Conservation (phyloP, 1,140 invertebrate species). For the Potamilus streckersoni region DNA sequence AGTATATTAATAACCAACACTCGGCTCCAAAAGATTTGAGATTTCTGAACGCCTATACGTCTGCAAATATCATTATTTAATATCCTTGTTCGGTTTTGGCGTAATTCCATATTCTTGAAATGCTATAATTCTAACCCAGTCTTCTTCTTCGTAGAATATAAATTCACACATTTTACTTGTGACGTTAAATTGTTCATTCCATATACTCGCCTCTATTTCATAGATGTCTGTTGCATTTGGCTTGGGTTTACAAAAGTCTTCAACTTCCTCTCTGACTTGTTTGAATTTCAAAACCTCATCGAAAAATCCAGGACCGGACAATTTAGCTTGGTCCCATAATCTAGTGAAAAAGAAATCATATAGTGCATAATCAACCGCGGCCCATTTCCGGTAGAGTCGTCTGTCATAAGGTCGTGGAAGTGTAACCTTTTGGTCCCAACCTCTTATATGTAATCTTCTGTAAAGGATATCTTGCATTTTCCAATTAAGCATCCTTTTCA, state of each 20-base stretch:
- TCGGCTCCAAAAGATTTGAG: too few relatives aligned
- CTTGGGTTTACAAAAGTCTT: conserved; percentile 27
- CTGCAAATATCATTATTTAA: too few relatives aligned
- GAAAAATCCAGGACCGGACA: conserved; percentile 25
- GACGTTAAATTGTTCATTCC: conserved; percentile 1
- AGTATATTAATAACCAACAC: too few relatives aligned
- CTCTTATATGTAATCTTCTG: conserved; percentile 21
- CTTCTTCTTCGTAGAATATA: conserved; percentile 24
- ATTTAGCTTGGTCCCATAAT: conserved; percentile 19
- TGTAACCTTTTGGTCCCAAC: conserved; percentile 31
- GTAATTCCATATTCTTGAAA: too few relatives aligned
- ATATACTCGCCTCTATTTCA: conserved; percentile 1
- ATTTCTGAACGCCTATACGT: too few relatives aligned
- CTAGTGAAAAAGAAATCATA: conserved; percentile 28
- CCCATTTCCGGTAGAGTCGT: conserved; percentile 10
- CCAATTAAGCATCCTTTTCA: conserved; percentile 70
- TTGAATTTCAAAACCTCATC: conserved; percentile 22
- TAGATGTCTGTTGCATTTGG: conserved; percentile 24
- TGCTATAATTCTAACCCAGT: conserved; percentile 19
- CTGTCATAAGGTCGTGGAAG: conserved; percentile 19
- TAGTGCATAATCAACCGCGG: conserved; percentile 24
- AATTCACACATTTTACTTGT: conserved; percentile 19
- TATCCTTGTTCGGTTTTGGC: too few relatives aligned
- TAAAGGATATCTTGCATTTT: conserved; percentile 66
- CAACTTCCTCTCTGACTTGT: conserved; percentile 22